Base-by-base conservation (phyloP, 1,140 invertebrate species). In the Dolichoris vasculosae region DNA sequence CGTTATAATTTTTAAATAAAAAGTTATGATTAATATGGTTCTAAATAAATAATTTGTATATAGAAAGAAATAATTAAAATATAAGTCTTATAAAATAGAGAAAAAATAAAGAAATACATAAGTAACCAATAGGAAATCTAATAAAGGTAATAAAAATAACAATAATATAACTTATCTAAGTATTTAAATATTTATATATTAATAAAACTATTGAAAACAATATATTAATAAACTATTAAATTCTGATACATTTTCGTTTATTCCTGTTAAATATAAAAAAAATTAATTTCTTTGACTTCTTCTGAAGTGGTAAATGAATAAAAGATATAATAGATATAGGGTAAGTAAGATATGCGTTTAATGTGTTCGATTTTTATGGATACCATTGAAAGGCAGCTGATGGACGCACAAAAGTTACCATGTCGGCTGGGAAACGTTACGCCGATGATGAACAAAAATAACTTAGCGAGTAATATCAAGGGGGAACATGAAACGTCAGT, bases 381-480 rank as follows among this genome's bases (percentile, higher is more conserved):
- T 23, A 7, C 15, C 15, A 17, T 43, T 82, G 75, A 76, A 86
- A 85, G 87, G 87, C 91, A 92, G 91, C 91, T 92, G 92, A 92
- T 89, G 88, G 84, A 87, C 81, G 81, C 77, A 90, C 91, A 91
- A 92, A 93, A 93, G 89, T 92, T 90, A 85, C 87, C 86, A 82
- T 83, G 86, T 35, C 87, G 30, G 20, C 9, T 13, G 40, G 80
- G 40, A 77, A 77, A 78, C 77, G 75, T 73, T 67, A 48, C 55
- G 55, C 79, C n/a, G 38, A 55, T 83, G 38, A 46, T 77, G 55
- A 48, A 69, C 4, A 59, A 73, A n/a, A 48, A 82, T 48, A 69
- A 82, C 69, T 82, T 75, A 46, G 46, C 43, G 81, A 8, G 38
- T 40, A 46, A 76, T 43, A n/a, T 55, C 9, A 83, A 71, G 8